phyloP scores from a whole-genome alignment of 2,797 vertebrate genomes.

The Coreius guichenoti region DNA sequence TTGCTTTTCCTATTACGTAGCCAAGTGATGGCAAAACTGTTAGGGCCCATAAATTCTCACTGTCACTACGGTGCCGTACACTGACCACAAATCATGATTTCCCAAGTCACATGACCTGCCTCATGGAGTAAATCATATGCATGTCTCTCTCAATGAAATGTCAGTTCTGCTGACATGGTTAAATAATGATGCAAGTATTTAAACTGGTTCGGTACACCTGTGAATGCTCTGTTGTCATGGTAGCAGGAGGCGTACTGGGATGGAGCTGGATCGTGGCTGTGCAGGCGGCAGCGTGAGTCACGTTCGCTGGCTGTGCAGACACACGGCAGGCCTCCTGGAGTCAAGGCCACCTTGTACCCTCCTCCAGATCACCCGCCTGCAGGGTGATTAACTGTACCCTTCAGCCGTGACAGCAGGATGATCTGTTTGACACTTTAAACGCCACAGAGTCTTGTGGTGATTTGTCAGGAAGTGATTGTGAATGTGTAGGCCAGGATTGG shows the following conservation, averaged over 20 bases:
- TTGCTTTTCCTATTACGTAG: neutral
- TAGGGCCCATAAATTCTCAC: slow-evolving; percentile 19
- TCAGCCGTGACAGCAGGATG: slow-evolving; percentile 33
- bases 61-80: slow-evolving; percentile 1
- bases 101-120: slow-evolving; percentile 6
- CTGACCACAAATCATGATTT: slow-evolving; percentile 31
- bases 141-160: slow-evolving; percentile 8
- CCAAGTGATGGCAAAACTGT: neutral
- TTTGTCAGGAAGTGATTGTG: slow-evolving; percentile 40
- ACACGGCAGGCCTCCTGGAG: slow-evolving; percentile 28
- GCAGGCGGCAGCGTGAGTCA: slow-evolving; percentile 51
- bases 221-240: slow-evolving; percentile 17
- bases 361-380: neutral
- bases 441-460: slow-evolving; percentile 14
- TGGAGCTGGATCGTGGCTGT: slow-evolving; percentile 33
- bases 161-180: neutral
- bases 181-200: slow-evolving; percentile 13
- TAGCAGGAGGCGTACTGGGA: neutral
- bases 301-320: slow-evolving; percentile 22
- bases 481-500: slow-evolving; percentile 28
- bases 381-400: slow-evolving; percentile 13
- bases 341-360: slow-evolving; percentile 43
- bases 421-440: slow-evolving; percentile 38
- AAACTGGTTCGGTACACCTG: slow-evolving; percentile 15
- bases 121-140: neutral